Evolutionary conservation across 2,797 vertebrate species (phyloP), one percentile per base, ranked within the genome.

Genomic region (Tympanoctomys barrerae): DNA sequence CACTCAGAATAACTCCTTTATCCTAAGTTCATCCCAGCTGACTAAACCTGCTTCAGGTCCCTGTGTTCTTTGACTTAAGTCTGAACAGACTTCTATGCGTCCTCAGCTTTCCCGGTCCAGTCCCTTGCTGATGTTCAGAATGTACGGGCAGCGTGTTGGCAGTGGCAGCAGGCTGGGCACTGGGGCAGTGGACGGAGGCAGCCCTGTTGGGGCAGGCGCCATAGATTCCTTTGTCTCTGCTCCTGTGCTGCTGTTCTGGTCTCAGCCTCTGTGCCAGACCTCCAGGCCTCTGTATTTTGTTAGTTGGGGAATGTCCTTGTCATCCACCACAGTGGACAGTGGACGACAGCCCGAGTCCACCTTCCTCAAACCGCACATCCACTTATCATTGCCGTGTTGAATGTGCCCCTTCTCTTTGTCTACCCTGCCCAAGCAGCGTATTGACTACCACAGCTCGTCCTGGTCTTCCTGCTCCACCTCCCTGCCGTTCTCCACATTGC

Each of bases 131-230:
- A 13, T 2, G 42, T 13, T 31, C 0, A 10, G 57, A 78, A 31
- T 59, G 59, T 75, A 46, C 52, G 18, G 46, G 49, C 62, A 62
- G 78, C 71, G 39, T 24, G 57, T 12, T 54, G 78, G 24, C 12
- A 33, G 54, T 1, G 42, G 52, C 28, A 24, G 85, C 31, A 18
- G 24, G 28, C 59, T 24, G 22, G 4, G 49, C 42, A 36, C 57
- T 12, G 0, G 39, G 42, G 21, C 2, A 2, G 52, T 4, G 83
- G 31, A 31, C 28, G 2, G 26, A 31, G 24, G 26, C 18, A 66
- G 28, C 19, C 73, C 54, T n/a, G 54, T 7, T 7, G 5, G 2
- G 26, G 2, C 2, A 0, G 0, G 0, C 0, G 42, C 24, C 14
- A 0, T 24, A 1, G 54, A 24, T 16, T 79, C 26, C 71, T 84